Evolutionary conservation across 2,888 invertebrate genomes (phyloP), one percentile per base, ranked within the genome.

Genomic region (Kuschelorhynchus macadamiae): DNA sequence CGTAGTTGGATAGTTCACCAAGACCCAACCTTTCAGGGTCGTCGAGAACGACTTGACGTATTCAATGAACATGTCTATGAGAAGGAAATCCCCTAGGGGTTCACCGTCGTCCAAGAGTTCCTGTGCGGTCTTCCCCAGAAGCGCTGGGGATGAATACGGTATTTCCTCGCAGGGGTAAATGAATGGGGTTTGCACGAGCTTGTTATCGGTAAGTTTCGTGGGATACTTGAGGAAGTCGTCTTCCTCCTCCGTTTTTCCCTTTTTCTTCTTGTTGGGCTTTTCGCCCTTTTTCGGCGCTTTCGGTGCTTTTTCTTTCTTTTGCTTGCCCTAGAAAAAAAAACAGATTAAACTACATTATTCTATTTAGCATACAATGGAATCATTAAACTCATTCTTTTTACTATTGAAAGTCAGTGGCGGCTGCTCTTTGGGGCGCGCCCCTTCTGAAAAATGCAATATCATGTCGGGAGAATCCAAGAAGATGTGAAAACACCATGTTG

Each of bases 1-100:
- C 4, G 83, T 85, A 65, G 85, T 85, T 0, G 91, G 91, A 76
- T 87, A 91, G 78, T 91, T 89, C 41, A 90, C 80, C 47, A 91
- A 82, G n/a, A 87, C 88, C 85, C 90, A 91, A 33, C 3, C 79
- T 67, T 75, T 75, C 14, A 85, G 77, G n/a, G n/a, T n/a, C 36
- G 87, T 84, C 1, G 77, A 61, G 65, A 87, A 81, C 30, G 82
- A 83, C 77, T 86, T 87, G 14, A 91, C 78, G 75, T 89, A 90
- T 75, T 89, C 89, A 0, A 89, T 83, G 70, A 91, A 81, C 81
- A 88, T 88, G 18, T 86, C 85, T 3, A 87, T 84, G 39, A 88
- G 68, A 25, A 90, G 81, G 75, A 86, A 82, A 78, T 89, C 88
- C 2, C 75, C 76, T n/a, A 83, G 67, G 5, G 72, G 63, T 52